Conservation (phyloP, 2,113 vertebrate genomes). For the Halcyon malimbica region DNA sequence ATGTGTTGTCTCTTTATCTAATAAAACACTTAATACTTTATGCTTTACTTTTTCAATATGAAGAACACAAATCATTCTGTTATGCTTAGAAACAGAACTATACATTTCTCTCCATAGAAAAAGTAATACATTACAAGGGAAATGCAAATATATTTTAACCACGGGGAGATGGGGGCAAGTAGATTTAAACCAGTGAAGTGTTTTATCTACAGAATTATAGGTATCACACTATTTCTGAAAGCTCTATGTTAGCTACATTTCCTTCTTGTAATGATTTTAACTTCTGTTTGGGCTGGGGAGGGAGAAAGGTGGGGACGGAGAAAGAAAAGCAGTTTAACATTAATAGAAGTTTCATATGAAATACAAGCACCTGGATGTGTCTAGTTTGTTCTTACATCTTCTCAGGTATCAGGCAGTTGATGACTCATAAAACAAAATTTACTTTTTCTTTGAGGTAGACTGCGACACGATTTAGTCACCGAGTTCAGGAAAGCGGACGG, state of each 20-base stretch:
- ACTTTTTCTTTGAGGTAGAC: background rate
- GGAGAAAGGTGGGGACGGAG: background rate
- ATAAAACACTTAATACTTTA: background rate
- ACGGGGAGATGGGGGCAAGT: background rate
- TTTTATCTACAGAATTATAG: background rate
- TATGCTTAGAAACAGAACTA: background rate
- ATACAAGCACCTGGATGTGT: background rate
- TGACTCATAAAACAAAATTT: background rate
- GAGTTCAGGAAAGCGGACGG: rapidly evolving
- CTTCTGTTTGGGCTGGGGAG: background rate
- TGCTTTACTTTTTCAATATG: background rate
- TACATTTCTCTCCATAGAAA: background rate
- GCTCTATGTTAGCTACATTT: background rate
- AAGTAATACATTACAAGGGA: background rate
- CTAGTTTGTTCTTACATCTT: background rate
- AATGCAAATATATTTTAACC: background rate
- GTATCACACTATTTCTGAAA: background rate
- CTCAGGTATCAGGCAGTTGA: background rate
- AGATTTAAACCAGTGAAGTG: background rate
- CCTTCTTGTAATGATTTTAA: background rate
- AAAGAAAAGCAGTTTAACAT: background rate
- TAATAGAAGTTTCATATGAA: background rate
- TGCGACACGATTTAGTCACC: background rate
- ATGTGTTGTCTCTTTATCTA: background rate
- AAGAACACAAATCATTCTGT: background rate